A percentile compares a stretch with the other conserved stretches of the same genome.
phyloP scores from a whole-genome alignment of 1,140 invertebrate genomes.

The Danaus plexippus region DNA sequence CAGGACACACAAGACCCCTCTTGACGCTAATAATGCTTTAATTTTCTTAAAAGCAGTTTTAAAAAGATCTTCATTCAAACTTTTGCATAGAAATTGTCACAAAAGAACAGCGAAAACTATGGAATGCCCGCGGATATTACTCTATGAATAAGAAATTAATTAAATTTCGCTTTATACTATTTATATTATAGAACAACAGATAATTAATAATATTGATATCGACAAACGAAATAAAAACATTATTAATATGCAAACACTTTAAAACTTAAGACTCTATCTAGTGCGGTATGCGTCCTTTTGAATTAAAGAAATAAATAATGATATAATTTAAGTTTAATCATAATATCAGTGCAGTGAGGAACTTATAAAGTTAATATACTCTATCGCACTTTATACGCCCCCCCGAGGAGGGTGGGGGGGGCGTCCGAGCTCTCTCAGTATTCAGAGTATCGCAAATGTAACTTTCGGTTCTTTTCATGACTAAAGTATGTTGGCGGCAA shows the following conservation, averaged over 20 bases:
- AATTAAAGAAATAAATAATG: too few species aligned
- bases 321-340: too few species aligned
- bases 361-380: slow-evolving; percentile 20
- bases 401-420: slow-evolving; percentile 28
- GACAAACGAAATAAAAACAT: too few species aligned
- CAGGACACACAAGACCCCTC: slow-evolving; percentile 24
- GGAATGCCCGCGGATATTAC: too few species aligned
- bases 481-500: slow-evolving; percentile 72
- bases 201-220: too few species aligned
- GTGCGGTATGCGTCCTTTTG: too few species aligned
- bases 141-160: too few species aligned
- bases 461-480: slow-evolving; percentile 72
- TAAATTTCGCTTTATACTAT: too few species aligned
- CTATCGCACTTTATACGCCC: slow-evolving; percentile 35
- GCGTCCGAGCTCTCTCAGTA: slow-evolving; percentile 60
- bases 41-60: slow-evolving; percentile 68
- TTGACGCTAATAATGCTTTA: slow-evolving; percentile 61
- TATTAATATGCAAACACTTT: too few species aligned
- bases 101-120: slow-evolving; percentile 35
- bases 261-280: too few species aligned
- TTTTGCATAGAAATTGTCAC: slow-evolving; percentile 58
- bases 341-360: not conserved
- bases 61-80: slow-evolving; percentile 67
- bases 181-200: too few species aligned
- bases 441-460: slow-evolving; percentile 72